Evolutionary conservation across 1,140 invertebrate genomes (phyloP).

Genomic region (Chymomyza costata): DNA sequence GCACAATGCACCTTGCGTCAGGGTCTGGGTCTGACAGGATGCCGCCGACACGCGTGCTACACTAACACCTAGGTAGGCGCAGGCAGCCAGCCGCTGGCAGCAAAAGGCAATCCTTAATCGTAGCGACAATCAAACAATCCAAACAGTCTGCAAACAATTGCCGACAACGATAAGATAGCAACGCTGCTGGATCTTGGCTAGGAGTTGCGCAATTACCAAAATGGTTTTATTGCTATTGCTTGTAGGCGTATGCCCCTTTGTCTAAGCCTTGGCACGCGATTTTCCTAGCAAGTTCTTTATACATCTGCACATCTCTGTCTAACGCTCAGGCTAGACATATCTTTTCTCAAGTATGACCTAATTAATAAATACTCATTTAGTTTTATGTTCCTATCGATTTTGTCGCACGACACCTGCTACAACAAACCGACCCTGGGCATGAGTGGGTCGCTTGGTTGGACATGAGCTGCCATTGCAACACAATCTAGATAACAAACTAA

Average conservation of each 20-base stretch:
- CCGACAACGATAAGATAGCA: constrained; percentile 65
- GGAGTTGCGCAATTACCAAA: constrained; percentile 29
- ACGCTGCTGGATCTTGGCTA: constrained; percentile 7
- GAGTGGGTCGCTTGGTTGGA: constrained; percentile 26
- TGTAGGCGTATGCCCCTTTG: constrained; percentile 1
- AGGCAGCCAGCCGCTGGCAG: constrained; percentile 4
- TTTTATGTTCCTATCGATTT: constrained; percentile 28
- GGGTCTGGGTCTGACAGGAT: neutral
- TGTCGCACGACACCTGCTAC: constrained; percentile 34
- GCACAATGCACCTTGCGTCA: constrained; percentile 23
- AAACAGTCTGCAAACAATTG: constrained; percentile 38
- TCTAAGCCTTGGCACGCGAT: constrained; percentile 54
- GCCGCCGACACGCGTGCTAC: constrained; percentile 40
- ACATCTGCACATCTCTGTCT: too few relatives aligned
- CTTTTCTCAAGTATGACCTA: constrained; percentile 38
- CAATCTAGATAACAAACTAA: constrained; percentile 58
- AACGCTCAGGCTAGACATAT: too few relatives aligned
- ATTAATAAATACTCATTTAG: constrained; percentile 68
- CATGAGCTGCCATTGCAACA: constrained; percentile 1
- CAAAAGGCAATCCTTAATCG: constrained; percentile 10
- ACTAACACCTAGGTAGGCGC: constrained; percentile 29
- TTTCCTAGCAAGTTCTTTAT: too few relatives aligned
- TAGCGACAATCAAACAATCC: constrained; percentile 47
- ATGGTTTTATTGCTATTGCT: constrained; percentile 15
- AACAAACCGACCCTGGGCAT: too few relatives aligned